phyloP scores from a whole-genome alignment of 1,140 invertebrate genomes.

The Ceratosolen fusciceps region DNA sequence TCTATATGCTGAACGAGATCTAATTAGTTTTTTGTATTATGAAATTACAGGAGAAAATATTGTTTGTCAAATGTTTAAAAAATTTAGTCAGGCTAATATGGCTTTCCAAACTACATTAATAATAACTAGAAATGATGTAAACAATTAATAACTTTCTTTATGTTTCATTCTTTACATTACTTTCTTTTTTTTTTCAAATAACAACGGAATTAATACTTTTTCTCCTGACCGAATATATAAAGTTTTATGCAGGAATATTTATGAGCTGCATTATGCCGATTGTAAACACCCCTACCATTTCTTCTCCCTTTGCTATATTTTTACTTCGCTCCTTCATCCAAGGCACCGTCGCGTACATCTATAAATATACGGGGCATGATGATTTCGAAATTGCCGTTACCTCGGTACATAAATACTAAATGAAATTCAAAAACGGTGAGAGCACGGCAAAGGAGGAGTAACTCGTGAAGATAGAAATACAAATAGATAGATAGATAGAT shows the following conservation, averaged over 20 bases:
- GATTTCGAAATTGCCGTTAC: slow-evolving; percentile 23
- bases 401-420: background rate
- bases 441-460: background rate
- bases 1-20: no score
- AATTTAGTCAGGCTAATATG: background rate
- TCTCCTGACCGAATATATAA: background rate
- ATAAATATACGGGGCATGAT: slow-evolving; percentile 3
- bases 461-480: background rate
- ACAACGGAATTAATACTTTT: background rate
- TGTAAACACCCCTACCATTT: background rate
- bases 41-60: no score
- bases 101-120: slow-evolving; percentile 21
- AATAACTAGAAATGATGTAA: slow-evolving; percentile 34
- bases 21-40: no score
- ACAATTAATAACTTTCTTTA: slow-evolving; percentile 31
- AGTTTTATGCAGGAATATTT: slow-evolving; percentile 10
- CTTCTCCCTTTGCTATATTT: background rate
- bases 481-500: background rate
- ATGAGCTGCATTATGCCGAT: slow-evolving; percentile 6
- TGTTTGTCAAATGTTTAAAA: no score
- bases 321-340: background rate
- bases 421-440: background rate
- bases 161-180: background rate
- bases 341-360: background rate
- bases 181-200: background rate